Conservation (phyloP, 1,140 invertebrate species). For the Drosophila elegans region DNA sequence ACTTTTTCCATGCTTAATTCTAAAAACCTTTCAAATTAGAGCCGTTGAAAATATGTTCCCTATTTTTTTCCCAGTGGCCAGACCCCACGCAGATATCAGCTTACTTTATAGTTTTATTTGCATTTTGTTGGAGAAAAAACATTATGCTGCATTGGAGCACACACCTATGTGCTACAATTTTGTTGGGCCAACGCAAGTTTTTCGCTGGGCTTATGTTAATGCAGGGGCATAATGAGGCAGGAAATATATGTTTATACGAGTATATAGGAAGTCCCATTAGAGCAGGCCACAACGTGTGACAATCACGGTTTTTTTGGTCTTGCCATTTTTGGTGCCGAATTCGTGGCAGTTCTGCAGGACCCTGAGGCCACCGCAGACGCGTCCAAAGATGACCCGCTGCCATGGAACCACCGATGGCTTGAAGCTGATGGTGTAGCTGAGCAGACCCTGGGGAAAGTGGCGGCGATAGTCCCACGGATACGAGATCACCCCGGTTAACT, state of each 20-base stretch:
- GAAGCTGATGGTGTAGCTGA: constrained; percentile 75
- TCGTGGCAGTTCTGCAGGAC: constrained; percentile 54
- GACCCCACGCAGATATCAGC: constrained; percentile 10
- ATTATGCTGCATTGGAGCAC: constrained; percentile 42
- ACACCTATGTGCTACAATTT: constrained; percentile 48
- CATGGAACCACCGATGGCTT: constrained; percentile 46
- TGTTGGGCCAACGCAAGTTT: background rate
- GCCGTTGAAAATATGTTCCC: background rate
- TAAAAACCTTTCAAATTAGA: background rate
- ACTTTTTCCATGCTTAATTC: too few species aligned
- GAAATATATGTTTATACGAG: too few species aligned
- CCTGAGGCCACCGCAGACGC: constrained; percentile 48
- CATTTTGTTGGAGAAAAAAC: constrained; percentile 27
- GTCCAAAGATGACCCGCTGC: constrained; percentile 63
- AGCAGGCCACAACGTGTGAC: constrained; percentile 65
- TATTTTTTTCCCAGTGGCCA: constrained; percentile 6
- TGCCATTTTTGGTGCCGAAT: constrained; percentile 70
- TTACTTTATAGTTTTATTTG: constrained; percentile 73
- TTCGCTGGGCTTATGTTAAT: constrained; percentile 33
- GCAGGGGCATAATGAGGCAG: constrained; percentile 33
- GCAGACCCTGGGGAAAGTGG: constrained; percentile 54
- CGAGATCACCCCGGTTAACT: constrained; percentile 59
- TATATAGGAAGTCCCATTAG: constrained; percentile 20
- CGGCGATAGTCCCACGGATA: constrained; percentile 60
- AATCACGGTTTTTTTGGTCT: constrained; percentile 42